Evolutionary conservation across 2,797 vertebrate species (phyloP).

Genomic region (Aselliscus stoliczkanus): DNA sequence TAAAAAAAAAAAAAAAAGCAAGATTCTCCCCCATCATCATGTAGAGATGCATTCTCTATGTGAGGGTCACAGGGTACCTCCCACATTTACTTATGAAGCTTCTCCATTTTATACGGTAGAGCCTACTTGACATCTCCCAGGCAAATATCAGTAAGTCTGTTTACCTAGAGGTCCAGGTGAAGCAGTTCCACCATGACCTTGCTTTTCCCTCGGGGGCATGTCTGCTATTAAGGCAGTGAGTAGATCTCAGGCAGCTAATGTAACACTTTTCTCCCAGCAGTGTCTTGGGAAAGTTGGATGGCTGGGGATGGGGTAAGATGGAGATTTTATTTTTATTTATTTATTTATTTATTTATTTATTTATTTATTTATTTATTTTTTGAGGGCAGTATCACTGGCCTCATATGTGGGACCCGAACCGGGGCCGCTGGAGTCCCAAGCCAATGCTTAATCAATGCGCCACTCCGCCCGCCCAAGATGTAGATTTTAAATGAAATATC

Average conservation of each 20-base stretch:
- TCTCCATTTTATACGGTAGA: not conserved
- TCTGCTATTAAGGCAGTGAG: not conserved
- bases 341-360: too few species aligned
- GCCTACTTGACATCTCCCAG: not conserved
- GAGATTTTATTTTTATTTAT: too few species aligned
- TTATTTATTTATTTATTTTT: too few species aligned
- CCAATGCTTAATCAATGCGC: too few species aligned
- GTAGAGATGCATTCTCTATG: not conserved
- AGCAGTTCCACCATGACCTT: not conserved
- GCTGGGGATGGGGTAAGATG: not conserved
- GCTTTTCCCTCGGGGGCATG: not conserved
- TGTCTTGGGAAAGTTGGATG: not conserved
- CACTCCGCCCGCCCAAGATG: too few species aligned
- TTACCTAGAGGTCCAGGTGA: not conserved
- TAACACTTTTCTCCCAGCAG: not conserved
- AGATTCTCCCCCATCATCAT: too few species aligned
- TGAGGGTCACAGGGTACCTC: not conserved
- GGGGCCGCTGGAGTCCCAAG: too few species aligned
- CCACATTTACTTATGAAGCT: not conserved
- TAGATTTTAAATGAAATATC: not conserved
- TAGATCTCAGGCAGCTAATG: not conserved
- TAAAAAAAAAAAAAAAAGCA: too few species aligned
- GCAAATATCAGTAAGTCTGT: not conserved
- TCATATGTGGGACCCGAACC: too few species aligned
- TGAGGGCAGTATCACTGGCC: too few species aligned